These are phyloP conservation scores for Cephalopachus bancanus DNA, from an alignment of 2,797 vertebrate species.

Conservation along the genomic window DNA sequence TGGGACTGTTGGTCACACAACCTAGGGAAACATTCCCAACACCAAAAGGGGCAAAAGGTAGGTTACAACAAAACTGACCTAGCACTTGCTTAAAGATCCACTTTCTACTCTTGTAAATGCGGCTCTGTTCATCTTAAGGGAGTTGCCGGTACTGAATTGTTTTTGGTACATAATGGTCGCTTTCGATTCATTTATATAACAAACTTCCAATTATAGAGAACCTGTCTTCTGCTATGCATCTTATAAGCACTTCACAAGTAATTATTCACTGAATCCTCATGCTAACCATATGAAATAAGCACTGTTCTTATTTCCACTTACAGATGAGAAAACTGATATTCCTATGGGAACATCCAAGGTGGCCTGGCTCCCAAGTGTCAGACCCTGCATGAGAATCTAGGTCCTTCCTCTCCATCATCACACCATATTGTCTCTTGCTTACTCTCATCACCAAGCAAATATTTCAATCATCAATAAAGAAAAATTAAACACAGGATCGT, in stretches of 20 bases:
- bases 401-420: conserved; percentile 9
- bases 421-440: not conserved
- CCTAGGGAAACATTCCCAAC: not conserved
- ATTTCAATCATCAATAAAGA: conserved; percentile 9
- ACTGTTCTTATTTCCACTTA: conserved; percentile 57
- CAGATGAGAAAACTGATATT: conserved; percentile 35
- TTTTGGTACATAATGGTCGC: not conserved
- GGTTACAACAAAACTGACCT: not conserved
- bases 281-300: not conserved
- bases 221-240: not conserved
- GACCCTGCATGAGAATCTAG: no score
- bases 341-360: no score
- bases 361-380: no score
- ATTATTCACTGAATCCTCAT: conserved; percentile 50
- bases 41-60: not conserved
- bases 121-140: not conserved
- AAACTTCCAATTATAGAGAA: conserved; percentile 46
- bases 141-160: not conserved
- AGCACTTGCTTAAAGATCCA: not conserved
- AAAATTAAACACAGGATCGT: conserved; percentile 35
- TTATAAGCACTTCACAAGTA: conserved; percentile 25
- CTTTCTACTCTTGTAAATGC: not conserved
- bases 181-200: conserved; percentile 19
- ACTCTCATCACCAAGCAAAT: conserved; percentile 7
- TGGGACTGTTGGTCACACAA: not conserved